These are phyloP conservation scores for Schizotus pectinicornis DNA, from an alignment of 2,888 invertebrate species.

Conservation along the genomic window DNA sequence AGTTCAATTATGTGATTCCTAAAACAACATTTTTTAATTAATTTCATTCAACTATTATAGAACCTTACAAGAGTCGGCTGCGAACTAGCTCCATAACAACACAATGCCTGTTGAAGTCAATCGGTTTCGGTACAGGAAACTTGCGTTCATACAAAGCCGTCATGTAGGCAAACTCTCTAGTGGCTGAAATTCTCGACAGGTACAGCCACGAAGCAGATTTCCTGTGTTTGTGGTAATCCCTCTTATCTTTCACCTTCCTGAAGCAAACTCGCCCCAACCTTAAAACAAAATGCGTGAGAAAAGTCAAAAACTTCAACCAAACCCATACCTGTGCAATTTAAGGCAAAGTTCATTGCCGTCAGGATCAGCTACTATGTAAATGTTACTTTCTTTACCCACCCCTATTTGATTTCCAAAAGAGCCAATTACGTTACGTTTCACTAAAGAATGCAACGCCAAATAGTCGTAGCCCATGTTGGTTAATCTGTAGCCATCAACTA, in stretches of 20 bases:
- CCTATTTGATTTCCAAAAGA: constrained; percentile 99
- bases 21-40: constrained; percentile 29
- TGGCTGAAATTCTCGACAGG: constrained; percentile 93
- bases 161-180: constrained; percentile 98
- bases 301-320: not conserved
- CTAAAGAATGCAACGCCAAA: constrained; percentile 87
- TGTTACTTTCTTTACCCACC: constrained; percentile 98
- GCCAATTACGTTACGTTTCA: constrained; percentile 75
- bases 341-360: constrained; percentile 83
- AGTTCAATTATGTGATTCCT: constrained; percentile 69
- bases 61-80: constrained; percentile 82
- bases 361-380: constrained; percentile 86
- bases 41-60: not conserved
- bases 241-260: constrained; percentile 91
- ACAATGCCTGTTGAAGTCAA: constrained; percentile 94
- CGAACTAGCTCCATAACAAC: constrained; percentile 93
- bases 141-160: constrained; percentile 87
- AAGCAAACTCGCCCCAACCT: constrained; percentile 96
- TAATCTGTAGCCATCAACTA: constrained; percentile 95
- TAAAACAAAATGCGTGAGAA: constrained; percentile 47
- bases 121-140: constrained; percentile 94
- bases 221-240: constrained; percentile 95
- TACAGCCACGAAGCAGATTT: constrained; percentile 95
- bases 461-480: constrained; percentile 98
- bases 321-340: constrained; percentile 79